A percentile compares a stretch with the other conserved stretches of the same genome.
These are phyloP conservation scores for Calameuta idolon DNA, from an alignment of 2,888 invertebrate genomes.

Conservation along the genomic window DNA sequence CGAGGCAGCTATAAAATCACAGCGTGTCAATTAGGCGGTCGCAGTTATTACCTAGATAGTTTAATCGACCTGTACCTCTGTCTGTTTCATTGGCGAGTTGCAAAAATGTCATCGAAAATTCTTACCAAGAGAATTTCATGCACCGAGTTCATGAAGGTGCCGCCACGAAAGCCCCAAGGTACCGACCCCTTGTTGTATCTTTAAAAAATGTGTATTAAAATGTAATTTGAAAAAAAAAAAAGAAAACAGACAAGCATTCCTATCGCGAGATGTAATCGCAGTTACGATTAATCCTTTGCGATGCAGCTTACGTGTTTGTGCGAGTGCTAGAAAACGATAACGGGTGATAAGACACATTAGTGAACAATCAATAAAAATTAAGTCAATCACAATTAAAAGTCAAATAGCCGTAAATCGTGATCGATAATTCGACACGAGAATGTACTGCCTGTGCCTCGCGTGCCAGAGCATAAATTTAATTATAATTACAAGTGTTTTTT, in stretches of 20 bases:
- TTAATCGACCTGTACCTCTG: background rate
- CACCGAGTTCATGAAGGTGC: constrained; percentile 55
- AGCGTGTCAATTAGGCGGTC: background rate
- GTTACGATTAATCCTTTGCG: background rate
- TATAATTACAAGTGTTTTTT: background rate
- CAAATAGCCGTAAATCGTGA: background rate
- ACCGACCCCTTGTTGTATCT: constrained; percentile 4
- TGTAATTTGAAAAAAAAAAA: background rate
- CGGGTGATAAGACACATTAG: background rate
- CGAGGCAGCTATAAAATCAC: background rate
- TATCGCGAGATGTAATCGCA: background rate
- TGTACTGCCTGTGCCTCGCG: background rate
- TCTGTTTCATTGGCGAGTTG: background rate
- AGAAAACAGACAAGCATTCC: no score
- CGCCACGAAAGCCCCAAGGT: constrained; percentile 55
- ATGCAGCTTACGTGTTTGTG: background rate
- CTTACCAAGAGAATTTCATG: constrained; percentile 52
- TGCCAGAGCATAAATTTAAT: background rate
- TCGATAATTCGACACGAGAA: background rate
- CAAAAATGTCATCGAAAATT: background rate
- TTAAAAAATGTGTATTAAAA: no score
- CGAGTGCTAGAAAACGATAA: background rate
- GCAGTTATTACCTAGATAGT: background rate
- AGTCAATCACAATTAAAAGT: background rate
- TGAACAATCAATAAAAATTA: background rate